A percentile compares a stretch with the other conserved stretches of the same genome.
These are phyloP conservation scores for Gandaritis pyraliata DNA, from an alignment of 2,888 invertebrate species.

Conservation along the genomic window DNA sequence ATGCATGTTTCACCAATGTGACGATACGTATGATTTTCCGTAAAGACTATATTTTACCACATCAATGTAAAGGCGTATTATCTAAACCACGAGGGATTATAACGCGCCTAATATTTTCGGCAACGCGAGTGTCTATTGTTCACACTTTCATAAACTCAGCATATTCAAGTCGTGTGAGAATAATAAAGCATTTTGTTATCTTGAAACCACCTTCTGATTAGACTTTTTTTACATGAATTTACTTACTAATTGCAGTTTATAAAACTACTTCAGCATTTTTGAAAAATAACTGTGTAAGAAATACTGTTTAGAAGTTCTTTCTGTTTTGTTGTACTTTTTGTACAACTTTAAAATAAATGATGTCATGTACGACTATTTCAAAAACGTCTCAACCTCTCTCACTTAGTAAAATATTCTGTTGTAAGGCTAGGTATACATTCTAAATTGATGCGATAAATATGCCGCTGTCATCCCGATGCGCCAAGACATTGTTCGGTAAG, in stretches of 20 bases:
- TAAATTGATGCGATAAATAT: slow-evolving; percentile 33
- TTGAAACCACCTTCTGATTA: not conserved
- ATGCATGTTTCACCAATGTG: too few relatives aligned
- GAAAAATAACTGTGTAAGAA: too few relatives aligned
- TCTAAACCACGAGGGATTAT: slow-evolving; percentile 64
- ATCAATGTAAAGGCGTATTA: slow-evolving; percentile 47
- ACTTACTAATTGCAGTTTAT: not conserved
- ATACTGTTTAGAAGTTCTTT: too few relatives aligned
- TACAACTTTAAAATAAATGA: too few relatives aligned
- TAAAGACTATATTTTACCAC: slow-evolving; percentile 29
- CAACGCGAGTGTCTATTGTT: slow-evolving; percentile 50
- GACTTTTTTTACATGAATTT: not conserved
- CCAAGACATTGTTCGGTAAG: slow-evolving; percentile 56
- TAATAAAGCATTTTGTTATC: slow-evolving; percentile 22
- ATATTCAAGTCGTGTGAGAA: slow-evolving; percentile 26
- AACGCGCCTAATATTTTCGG: slow-evolving; percentile 58
- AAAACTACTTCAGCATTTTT: too few relatives aligned
- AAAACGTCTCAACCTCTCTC: not conserved
- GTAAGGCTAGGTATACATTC: slow-evolving; percentile 24
- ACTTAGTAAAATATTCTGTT: slow-evolving; percentile 2
- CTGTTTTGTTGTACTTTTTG: too few relatives aligned
- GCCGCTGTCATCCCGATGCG: slow-evolving; percentile 17
- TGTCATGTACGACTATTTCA: not conserved
- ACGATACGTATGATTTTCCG: too few relatives aligned
- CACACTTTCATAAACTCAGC: slow-evolving; percentile 57